Evolutionary conservation across 2,888 invertebrate genomes (phyloP).

Genomic region (Drosophila formosana): DNA sequence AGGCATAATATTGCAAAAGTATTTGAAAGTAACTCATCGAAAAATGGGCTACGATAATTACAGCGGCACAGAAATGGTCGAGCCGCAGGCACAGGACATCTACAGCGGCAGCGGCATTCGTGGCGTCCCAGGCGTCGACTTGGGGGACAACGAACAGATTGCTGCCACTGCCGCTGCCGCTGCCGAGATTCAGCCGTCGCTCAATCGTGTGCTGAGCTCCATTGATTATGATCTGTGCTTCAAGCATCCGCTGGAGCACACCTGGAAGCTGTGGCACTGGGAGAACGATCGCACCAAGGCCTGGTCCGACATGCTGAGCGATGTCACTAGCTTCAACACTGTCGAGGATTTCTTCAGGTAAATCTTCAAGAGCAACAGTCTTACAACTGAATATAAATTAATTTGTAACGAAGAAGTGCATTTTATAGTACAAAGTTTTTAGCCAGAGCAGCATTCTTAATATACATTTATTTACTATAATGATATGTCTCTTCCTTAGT

Average conservation of each 20-base stretch:
- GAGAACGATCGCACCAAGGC: conserved; percentile 93
- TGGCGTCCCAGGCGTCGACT: background rate
- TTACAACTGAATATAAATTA: too few relatives aligned
- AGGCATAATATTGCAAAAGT: conserved; percentile 37
- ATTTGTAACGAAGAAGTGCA: too few relatives aligned
- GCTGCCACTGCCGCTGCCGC: conserved; percentile 19
- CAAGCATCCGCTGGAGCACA: conserved; percentile 96
- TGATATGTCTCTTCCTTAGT: conserved; percentile 76
- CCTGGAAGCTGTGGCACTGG: conserved; percentile 99
- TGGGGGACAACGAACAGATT: conserved; percentile 33
- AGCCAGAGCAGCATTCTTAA: too few relatives aligned
- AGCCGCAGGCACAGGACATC: conserved; percentile 18
- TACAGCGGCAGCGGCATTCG: conserved; percentile 11
- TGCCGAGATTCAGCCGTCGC: conserved; percentile 48
- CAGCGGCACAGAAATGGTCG: conserved; percentile 34
- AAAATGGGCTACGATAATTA: conserved; percentile 67
- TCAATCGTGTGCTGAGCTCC: conserved; percentile 48
- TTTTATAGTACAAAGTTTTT: too few relatives aligned
- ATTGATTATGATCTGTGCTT: conserved; percentile 87
- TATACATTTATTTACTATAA: background rate
- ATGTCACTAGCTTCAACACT: conserved; percentile 96
- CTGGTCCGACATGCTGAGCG: conserved; percentile 97
- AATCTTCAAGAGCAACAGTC: too few relatives aligned
- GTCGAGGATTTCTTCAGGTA: conserved; percentile 97
- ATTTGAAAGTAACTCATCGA: conserved; percentile 18